Conservation (phyloP, 30 jellyfish, hydroid and myxozoan genomes). For the Sanderia malayensis region DNA sequence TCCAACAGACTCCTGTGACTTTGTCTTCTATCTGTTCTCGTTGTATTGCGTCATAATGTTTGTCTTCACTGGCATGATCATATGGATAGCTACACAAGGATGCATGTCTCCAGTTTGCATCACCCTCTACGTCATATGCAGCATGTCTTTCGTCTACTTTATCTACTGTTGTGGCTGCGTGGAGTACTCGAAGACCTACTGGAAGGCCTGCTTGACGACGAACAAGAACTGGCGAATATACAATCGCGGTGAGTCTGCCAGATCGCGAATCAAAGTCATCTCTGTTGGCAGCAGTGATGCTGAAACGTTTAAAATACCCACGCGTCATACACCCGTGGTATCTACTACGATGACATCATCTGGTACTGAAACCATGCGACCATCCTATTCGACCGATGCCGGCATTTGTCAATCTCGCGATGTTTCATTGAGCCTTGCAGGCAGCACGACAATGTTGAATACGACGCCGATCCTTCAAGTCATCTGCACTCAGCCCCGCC, state of each 20-base stretch:
- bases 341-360: neutral
- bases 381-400: neutral
- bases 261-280: conserved; percentile 21
- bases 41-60: conserved; percentile 72
- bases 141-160: conserved; percentile 75
- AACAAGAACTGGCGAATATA: conserved; percentile 77
- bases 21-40: conserved; percentile 68
- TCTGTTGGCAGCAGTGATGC: conserved; percentile 23
- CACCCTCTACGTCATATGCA: conserved; percentile 76
- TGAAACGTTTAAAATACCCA: neutral
- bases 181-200: conserved; percentile 65
- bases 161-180: conserved; percentile 93
- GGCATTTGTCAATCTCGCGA: neutral
- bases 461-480: conserved; percentile 14
- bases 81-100: conserved; percentile 93
- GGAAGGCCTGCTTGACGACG: conserved; percentile 80
- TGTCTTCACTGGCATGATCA: conserved; percentile 75
- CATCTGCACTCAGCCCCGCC: conserved; percentile 8
- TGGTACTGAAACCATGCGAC: neutral
- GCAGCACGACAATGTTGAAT: conserved; percentile 35
- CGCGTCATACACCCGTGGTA: neutral
- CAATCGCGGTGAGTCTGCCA: conserved; percentile 49
- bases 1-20: conserved; percentile 73
- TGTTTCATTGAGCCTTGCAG: neutral
- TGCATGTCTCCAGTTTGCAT: conserved; percentile 84